Evolutionary conservation across 2,113 vertebrate genomes (phyloP), one percentile per base, ranked within the genome.

Genomic region (Urocitellus parryii): DNA sequence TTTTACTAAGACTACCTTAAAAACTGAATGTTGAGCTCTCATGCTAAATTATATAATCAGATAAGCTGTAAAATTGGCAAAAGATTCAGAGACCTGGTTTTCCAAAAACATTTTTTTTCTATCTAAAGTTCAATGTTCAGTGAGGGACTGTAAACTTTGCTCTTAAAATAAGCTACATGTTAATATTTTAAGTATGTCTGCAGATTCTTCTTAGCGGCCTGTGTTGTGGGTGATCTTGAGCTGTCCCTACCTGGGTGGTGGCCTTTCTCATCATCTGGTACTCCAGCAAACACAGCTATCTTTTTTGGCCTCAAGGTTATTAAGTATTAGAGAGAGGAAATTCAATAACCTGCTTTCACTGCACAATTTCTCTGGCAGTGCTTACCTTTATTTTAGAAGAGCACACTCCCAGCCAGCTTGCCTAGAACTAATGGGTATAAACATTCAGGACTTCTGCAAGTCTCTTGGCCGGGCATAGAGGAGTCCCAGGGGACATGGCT

Each of bases 321-420:
- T 27, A 67, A 88, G 34, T n/a, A 48, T 73, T 95, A 90, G 87
- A 95, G 87, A 91, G 89, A 95, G 72, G 95, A 95, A 97, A 97
- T 97, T 91, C 63, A 90, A 81, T 88, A 91, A 87, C 27, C 81
- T 96, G 93, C 90, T 83, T 92, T 87, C 84, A 34, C 68, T 78
- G 94, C 92, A 94, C 58, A 90, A 73, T 93, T 94, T 90, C 58
- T 81, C 34, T 87, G 91, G 51, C 51, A 42, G n/a, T 22, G 58
- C 76, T 96, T 90, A 94, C 79, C 79, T 86, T 94, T 76, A 42
- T 34, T 90, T 96, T 39, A 51, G 51, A 91, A 88, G 68, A 56
- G 48, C 68, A 61, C 1, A 61, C 29, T 90, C 42, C 56, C 39
- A 32, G 56, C 42, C 63, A 93, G 45, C 58, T 73, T 95, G 87